A percentile compares a stretch with the other conserved stretches of the same genome.
Conservation (phyloP, 2,888 invertebrate species). For the Metacarcinus magister region DNA sequence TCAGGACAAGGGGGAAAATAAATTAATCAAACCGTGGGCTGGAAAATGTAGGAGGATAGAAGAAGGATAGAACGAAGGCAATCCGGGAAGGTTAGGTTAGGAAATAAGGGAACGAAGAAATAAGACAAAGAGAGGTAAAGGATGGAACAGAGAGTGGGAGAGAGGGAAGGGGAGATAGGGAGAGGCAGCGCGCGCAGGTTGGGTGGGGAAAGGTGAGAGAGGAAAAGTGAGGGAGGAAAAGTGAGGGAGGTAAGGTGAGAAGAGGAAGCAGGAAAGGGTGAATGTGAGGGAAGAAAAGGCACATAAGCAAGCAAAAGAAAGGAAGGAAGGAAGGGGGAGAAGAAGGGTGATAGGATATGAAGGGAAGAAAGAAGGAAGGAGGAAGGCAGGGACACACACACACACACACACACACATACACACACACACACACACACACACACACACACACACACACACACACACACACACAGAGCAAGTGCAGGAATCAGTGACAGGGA, state of each 20-base stretch:
- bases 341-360: neutral
- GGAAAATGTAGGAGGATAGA: neutral
- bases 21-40: neutral
- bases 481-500: too few species aligned
- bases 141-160: neutral
- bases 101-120: neutral
- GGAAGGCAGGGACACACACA: neutral
- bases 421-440: neutral
- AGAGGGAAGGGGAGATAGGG: neutral
- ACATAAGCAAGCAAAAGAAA: neutral
- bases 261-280: neutral
- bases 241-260: too few species aligned
- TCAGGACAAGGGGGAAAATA: neutral
- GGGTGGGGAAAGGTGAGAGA: neutral
- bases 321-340: neutral
- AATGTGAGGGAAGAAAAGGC: neutral
- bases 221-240: neutral
- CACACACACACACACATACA: neutral
- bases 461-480: neutral
- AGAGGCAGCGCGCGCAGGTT: neutral
- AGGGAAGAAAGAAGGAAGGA: neutral
- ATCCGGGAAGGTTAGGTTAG: neutral
- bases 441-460: neutral
- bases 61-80: neutral
- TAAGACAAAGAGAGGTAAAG: neutral